Base-by-base conservation (phyloP, 2,888 invertebrate genomes). In the Amphipoea lucens region DNA sequence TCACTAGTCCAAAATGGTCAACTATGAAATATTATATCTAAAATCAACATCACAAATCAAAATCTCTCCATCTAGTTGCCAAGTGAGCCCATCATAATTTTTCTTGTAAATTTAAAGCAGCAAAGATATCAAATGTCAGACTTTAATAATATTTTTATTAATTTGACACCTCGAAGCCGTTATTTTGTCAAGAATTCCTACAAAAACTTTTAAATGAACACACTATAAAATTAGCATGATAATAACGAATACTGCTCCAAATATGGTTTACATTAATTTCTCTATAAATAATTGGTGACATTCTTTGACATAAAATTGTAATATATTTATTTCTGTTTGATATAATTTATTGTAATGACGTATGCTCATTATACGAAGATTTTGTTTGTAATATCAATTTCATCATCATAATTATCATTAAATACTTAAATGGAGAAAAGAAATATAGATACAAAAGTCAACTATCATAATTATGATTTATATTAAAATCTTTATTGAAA, bases 141-240 rank as follows among this genome's bases (percentile, higher is more conserved):
- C 63, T 76, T 51, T 79, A 84, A 87, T 89, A 81, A 81, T 84
- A 81, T 79, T 82, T 84, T 76, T 78, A 85, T 89, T 72, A 86
- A 85, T 85, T 81, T 85, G 82, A 79, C 72, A 88, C 66, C 40
- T 81, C 45, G 12, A 11, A 60, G 67, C 72, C 67, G 80, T 84
- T 83, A 88, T 79, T 88, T 78, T 76, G 42, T 74, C 60, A 67
- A 63, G 40, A 67, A 76, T 42, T 74, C n/a, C 40, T 74, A 76
- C 69, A 79, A 87, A 84, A 86, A 36, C 2, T 76, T 83, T 82
- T 87, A 89, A 87, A 90, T 88, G 82, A 86, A 84, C 75, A 88
- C 81, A 87, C 89, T 82, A 92, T 92, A 90, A 92, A 92, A 95
- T 95, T 94, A 86, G 81, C 93, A 95, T 94, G 83, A 92, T 92